phyloP scores from a whole-genome alignment of 2,797 vertebrate species.

The Monodelphis domestica region DNA sequence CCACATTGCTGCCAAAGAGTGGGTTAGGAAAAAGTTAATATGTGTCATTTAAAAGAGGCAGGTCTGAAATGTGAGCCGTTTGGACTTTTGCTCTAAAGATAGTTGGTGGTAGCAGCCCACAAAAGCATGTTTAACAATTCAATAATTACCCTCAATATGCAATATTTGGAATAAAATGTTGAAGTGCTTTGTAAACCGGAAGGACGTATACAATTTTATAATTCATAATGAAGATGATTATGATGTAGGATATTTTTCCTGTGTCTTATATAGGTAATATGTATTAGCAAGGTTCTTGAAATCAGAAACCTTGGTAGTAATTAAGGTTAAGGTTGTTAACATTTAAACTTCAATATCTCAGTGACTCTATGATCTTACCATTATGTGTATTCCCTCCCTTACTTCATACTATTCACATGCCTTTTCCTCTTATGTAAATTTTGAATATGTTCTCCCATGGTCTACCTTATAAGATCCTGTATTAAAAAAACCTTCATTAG shows the following conservation, averaged over 20 bases:
- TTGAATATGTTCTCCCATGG: not conserved
- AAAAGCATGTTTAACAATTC: not conserved
- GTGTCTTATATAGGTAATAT: not conserved
- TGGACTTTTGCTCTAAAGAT: not conserved
- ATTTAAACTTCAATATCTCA: not conserved
- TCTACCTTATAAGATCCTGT: not conserved
- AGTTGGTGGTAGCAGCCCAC: not conserved
- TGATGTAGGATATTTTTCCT: not conserved
- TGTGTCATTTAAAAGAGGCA: not conserved
- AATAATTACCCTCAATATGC: not conserved
- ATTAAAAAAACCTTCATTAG: not conserved
- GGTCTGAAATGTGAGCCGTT: not conserved
- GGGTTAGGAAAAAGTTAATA: not conserved
- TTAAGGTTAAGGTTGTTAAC: not conserved
- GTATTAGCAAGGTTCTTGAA: not conserved
- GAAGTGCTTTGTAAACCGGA: not conserved
- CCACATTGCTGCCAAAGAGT: not conserved
- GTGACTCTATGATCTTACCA: not conserved
- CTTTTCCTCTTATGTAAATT: not conserved
- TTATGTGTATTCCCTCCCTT: not conserved
- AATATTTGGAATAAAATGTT: not conserved
- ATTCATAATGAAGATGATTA: not conserved
- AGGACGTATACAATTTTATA: not conserved
- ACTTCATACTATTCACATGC: not conserved
- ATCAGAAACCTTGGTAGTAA: not conserved